Conservation (phyloP, 2,797 vertebrate species). For the Lagocephalus sceleratus region DNA sequence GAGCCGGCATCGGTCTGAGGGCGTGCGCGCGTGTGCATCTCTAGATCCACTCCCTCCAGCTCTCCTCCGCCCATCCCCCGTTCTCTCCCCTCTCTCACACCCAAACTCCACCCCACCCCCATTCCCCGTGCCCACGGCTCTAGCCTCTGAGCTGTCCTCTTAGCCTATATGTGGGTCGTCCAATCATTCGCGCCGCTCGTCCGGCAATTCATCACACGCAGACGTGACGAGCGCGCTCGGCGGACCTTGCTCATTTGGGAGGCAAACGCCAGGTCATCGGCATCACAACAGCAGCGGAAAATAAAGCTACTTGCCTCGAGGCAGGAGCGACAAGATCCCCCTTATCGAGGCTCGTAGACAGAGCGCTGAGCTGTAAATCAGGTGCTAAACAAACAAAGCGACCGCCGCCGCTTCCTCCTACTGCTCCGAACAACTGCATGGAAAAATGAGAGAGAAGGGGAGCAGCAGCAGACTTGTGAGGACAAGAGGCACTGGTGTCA, state of each 20-base stretch:
- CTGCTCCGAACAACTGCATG: constrained; percentile 38
- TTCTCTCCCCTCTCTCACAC: neutral
- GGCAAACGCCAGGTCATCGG: constrained; percentile 14
- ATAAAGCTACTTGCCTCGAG: constrained; percentile 82
- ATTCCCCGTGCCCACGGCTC: constrained; percentile 3
- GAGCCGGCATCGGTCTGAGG: constrained; percentile 27
- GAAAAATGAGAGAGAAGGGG: constrained; percentile 27
- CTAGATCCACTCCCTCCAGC: constrained; percentile 28
- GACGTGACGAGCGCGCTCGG: constrained; percentile 26
- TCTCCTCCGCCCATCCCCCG: constrained; percentile 51
- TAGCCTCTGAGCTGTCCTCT: constrained; percentile 63
- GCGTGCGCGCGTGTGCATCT: constrained; percentile 45
- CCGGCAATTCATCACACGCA: constrained; percentile 27
- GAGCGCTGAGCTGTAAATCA: constrained; percentile 38
- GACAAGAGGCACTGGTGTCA: constrained; percentile 49
- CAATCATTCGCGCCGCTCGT: constrained; percentile 51
- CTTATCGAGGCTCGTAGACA: constrained; percentile 22
- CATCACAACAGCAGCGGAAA: constrained; percentile 48
- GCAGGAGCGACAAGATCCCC: constrained; percentile 44
- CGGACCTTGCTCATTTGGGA: constrained; percentile 30
- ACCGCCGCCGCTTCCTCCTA: constrained; percentile 14
- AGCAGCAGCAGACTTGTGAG: constrained; percentile 37
- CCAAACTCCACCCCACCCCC: constrained; percentile 14
- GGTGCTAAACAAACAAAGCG: constrained; percentile 34
- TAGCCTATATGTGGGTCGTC: constrained; percentile 71